phyloP scores from a whole-genome alignment of 2,888 invertebrate genomes.

The Cataglyphis albicans region DNA sequence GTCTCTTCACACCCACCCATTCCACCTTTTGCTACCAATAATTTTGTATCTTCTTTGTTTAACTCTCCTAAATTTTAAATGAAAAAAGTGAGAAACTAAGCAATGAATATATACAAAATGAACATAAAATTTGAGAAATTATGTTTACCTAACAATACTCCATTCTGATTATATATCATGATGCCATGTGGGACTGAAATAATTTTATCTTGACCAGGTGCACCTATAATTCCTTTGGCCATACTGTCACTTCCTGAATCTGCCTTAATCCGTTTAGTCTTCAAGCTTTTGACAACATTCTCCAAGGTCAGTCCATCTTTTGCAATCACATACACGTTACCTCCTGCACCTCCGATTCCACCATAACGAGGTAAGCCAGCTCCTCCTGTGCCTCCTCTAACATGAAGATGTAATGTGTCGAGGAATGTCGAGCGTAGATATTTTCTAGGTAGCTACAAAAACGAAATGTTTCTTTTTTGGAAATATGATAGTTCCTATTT shows the following conservation, averaged over 20 bases:
- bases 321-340: conserved; percentile 92
- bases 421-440: conserved; percentile 89
- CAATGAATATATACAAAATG: background rate
- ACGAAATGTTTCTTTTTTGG: background rate
- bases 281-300: conserved; percentile 87
- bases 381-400: conserved; percentile 94
- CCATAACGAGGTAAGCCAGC: conserved; percentile 93
- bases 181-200: conserved; percentile 95
- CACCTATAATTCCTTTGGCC: conserved; percentile 91
- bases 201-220: conserved; percentile 90
- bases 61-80: conserved; percentile 89
- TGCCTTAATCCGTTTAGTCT: conserved; percentile 89
- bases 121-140: conserved; percentile 2
- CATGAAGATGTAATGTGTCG: conserved; percentile 93
- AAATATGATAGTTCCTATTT: conserved; percentile 7
- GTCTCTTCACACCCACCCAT: conserved; percentile 92
- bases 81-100: conserved; percentile 13
- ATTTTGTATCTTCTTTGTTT: conserved; percentile 89
- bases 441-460: conserved; percentile 86
- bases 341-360: conserved; percentile 96
- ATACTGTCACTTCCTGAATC: conserved; percentile 92
- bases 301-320: conserved; percentile 88
- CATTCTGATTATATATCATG: conserved; percentile 90
- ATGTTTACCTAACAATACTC: conserved; percentile 88
- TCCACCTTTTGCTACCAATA: conserved; percentile 94